Conservation (phyloP, 2,888 invertebrate genomes). For the Andrena marginata region DNA sequence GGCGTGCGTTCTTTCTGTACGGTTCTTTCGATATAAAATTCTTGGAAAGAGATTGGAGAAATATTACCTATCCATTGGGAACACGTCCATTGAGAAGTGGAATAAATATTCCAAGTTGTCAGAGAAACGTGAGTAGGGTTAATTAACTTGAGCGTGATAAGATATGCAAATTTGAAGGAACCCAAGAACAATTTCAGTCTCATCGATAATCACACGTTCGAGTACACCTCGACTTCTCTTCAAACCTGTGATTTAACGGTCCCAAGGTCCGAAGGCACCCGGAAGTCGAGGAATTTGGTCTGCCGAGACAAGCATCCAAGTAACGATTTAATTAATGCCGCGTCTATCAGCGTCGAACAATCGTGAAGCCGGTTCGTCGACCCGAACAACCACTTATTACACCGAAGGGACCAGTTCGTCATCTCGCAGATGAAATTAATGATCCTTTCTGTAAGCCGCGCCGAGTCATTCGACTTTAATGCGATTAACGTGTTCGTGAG, state of each 20-base stretch:
- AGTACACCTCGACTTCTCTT: not conserved
- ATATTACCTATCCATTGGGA: not conserved
- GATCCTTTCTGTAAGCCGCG: not conserved
- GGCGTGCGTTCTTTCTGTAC: not conserved
- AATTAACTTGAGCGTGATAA: no score
- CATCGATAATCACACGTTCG: constrained; percentile 44
- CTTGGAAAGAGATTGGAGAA: not conserved
- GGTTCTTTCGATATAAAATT: not conserved
- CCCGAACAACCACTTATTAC: constrained; percentile 15
- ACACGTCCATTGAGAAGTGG: no score
- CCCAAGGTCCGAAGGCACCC: constrained; percentile 7
- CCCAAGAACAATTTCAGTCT: not conserved
- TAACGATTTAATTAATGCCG: constrained; percentile 52
- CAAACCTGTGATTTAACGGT: constrained; percentile 50
- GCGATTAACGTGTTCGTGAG: constrained; percentile 9
- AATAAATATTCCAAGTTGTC: no score
- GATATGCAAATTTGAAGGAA: not conserved
- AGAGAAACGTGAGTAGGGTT: not conserved
- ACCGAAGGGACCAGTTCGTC: constrained; percentile 1
- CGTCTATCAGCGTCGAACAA: constrained; percentile 8
- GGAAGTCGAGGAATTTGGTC: constrained; percentile 32
- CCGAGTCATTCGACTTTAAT: not conserved
- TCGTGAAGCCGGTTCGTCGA: constrained; percentile 33
- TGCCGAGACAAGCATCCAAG: not conserved
- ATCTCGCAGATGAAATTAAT: not conserved